A percentile compares a stretch with the other conserved stretches of the same genome.
Conservation (phyloP, 2,888 invertebrate species). For the Eupithecia centaureata region DNA sequence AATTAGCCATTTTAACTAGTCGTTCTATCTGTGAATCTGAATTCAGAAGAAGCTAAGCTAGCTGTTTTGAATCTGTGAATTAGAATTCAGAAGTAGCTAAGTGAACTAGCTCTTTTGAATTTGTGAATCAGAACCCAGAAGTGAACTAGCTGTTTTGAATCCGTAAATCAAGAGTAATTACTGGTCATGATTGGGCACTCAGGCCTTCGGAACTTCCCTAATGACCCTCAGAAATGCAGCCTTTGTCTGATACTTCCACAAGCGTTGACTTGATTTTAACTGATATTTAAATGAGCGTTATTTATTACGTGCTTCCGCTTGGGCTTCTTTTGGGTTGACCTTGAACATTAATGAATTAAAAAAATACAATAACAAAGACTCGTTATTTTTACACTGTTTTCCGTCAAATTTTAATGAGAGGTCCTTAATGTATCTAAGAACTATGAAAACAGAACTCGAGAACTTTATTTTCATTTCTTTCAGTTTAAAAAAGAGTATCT, state of each 20-base stretch:
- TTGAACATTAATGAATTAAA: no score
- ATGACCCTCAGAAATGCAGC: conserved; percentile 34
- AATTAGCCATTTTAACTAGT: no score
- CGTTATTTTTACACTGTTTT: no score
- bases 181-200: conserved; percentile 41
- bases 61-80: background rate
- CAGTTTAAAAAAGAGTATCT: no score
- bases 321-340: background rate
- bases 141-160: conserved; percentile 13
- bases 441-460: no score
- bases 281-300: background rate
- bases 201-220: conserved; percentile 41
- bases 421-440: no score
- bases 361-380: no score
- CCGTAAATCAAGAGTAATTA: conserved; percentile 37
- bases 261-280: background rate
- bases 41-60: no score
- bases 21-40: no score
- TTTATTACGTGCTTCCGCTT: background rate
- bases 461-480: no score
- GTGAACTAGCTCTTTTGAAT: conserved; percentile 13
- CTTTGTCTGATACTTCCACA: conserved; percentile 17
- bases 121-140: conserved; percentile 8
- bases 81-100: background rate
- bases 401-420: no score